phyloP scores from a whole-genome alignment of 1,140 invertebrate genomes.

The Pogonognathellus flavescens region DNA sequence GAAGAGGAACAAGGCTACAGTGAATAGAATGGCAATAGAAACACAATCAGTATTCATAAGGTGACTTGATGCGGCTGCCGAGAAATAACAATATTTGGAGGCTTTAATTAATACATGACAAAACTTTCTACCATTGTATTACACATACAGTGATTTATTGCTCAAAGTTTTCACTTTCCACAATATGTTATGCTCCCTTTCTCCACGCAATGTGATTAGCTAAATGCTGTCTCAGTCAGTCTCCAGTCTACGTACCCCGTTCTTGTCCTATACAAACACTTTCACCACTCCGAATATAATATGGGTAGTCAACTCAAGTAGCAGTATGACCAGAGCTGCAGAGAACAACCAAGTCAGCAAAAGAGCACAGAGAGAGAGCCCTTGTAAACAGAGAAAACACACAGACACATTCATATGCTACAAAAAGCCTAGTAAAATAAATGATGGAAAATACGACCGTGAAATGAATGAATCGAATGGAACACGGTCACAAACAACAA shows the following conservation, averaged over 20 bases:
- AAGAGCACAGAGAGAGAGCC: no score
- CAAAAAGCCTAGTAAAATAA: no score
- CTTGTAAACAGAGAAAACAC: no score
- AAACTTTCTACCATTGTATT: constrained; percentile 66
- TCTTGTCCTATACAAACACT: no score
- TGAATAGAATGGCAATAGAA: constrained; percentile 42
- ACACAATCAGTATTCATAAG: constrained; percentile 62
- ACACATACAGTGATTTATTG: constrained; percentile 65
- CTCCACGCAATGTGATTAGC: constrained; percentile 11
- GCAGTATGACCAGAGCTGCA: no score
- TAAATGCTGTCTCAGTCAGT: constrained; percentile 16
- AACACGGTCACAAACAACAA: no score
- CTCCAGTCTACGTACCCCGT: neutral
- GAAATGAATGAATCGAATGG: no score
- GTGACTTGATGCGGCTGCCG: constrained; percentile 50
- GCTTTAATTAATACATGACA: constrained; percentile 68
- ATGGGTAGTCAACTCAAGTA: no score
- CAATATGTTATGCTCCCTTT: constrained; percentile 42
- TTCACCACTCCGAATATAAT: no score
- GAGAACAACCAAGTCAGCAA: no score
- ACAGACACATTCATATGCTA: no score
- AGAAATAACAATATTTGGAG: constrained; percentile 67
- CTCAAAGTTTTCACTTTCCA: constrained; percentile 59
- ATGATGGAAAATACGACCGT: no score
- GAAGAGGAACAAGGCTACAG: neutral